Evolutionary conservation across 2,113 vertebrate genomes (phyloP), one percentile per base, ranked within the genome.

Genomic region (Muntiacus muntjak): DNA sequence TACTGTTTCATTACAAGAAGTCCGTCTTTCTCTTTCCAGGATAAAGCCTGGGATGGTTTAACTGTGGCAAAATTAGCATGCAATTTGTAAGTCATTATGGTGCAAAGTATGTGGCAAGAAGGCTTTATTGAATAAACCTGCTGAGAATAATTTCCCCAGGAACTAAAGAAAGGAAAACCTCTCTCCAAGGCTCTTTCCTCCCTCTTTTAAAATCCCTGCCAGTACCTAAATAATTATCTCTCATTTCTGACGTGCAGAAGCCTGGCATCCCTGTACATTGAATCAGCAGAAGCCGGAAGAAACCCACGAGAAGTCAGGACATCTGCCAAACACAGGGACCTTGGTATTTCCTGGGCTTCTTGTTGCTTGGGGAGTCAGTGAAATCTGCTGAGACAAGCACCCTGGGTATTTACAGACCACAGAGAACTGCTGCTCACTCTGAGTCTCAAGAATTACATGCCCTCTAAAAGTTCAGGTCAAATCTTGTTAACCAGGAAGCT

Each of bases 51-150:
- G 96, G 97, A 95, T 95, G 96, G 97, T 97, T 98, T 98, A 97
- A 97, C 97, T 87, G 97, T 97, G 97, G 95, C 98, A 98, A 98
- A 99, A 99, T 99, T 99, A 99, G 98, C 98, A 98, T 98, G 98
- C 97, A 97, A 99, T 99, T 98, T 99, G 98, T 98, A 99, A 99
- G 98, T 98, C 98, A 98, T 99, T 98, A 99, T 0, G 62, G 98
- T 71, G 62, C 97, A 97, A 98, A 98, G 97, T 98, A 98, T 98
- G 98, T 98, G 95, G 95, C 89, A 95, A 99, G 98, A 98, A 98
- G 98, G 97, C 95, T 98, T 99, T 96, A 99, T 92, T 95, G 81
- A 99, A 98, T 98, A 98, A 98, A 99, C 98, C 98, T 98, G 98
- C 98, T 98, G 98, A 98, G 98, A 98, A 98, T 98, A 98, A 98